Evolutionary conservation across 2,797 vertebrate genomes (phyloP).

Genomic region (Squalus acanthias): DNA sequence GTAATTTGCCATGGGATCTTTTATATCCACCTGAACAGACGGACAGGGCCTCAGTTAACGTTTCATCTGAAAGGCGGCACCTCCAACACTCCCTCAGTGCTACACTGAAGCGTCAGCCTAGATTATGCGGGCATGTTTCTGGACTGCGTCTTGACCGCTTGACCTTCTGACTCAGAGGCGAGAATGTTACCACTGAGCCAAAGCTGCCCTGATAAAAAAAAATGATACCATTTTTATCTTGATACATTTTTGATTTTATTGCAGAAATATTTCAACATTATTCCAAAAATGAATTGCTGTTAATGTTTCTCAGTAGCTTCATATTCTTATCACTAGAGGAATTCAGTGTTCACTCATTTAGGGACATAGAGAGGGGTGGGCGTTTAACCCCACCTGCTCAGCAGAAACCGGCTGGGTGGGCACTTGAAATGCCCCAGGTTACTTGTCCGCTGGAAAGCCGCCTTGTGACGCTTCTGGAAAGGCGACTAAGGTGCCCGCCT

Average conservation of each 20-base stretch:
- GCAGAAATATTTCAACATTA: not conserved
- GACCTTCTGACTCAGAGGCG: not conserved
- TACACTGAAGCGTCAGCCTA: too few relatives aligned
- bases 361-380: too few relatives aligned
- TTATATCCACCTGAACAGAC: not conserved
- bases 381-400: too few relatives aligned
- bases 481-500: not conserved
- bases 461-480: not conserved
- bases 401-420: not conserved
- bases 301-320: too few relatives aligned
- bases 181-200: not conserved
- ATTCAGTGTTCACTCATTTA: not conserved
- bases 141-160: not conserved
- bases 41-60: not conserved
- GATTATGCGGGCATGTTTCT: not conserved
- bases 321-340: not conserved
- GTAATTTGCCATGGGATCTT: not conserved
- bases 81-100: too few relatives aligned
- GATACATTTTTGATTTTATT: not conserved
- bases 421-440: not conserved
- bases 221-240: too few relatives aligned
- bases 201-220: not conserved
- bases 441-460: not conserved
- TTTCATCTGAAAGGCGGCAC: not conserved
- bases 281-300: not conserved